Conservation (phyloP, 2,888 invertebrate genomes). For the Drosophila hawaiiensis region DNA sequence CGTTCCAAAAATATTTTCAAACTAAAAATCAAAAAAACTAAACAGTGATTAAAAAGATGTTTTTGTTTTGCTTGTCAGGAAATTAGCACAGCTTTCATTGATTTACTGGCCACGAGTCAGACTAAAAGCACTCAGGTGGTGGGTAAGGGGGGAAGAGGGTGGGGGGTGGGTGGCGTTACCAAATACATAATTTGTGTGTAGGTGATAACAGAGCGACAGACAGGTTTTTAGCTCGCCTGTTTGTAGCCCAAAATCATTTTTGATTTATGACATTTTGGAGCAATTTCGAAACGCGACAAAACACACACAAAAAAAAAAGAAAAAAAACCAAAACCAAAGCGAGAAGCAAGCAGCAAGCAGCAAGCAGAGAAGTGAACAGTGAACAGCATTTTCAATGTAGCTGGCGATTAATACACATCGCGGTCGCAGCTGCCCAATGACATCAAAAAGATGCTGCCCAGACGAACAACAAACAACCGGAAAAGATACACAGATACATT, state of each 20-base stretch:
- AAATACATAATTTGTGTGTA: constrained; percentile 65
- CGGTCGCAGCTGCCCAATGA: constrained; percentile 76
- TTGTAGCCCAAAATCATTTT: constrained; percentile 52
- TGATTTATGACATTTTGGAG: constrained; percentile 78
- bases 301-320: constrained; percentile 46
- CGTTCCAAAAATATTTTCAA: neutral
- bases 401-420: constrained; percentile 80
- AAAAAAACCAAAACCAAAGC: neutral
- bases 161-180: constrained; percentile 54
- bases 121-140: constrained; percentile 26
- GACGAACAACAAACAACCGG: constrained; percentile 60
- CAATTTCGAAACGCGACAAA: constrained; percentile 76
- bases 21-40: neutral
- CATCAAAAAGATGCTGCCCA: constrained; percentile 66
- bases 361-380: constrained; percentile 28
- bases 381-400: constrained; percentile 75
- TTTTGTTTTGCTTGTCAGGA: constrained; percentile 31
- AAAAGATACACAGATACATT: constrained; percentile 59
- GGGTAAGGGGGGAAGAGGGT: neutral
- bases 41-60: constrained; percentile 5
- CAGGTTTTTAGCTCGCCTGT: constrained; percentile 46
- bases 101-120: constrained; percentile 54
- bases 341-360: constrained; percentile 23
- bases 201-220: constrained; percentile 74
- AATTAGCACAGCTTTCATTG: constrained; percentile 67